These are phyloP conservation scores for Phenacoccus solenopsis DNA, from an alignment of 1,140 invertebrate species.

Conservation along the genomic window DNA sequence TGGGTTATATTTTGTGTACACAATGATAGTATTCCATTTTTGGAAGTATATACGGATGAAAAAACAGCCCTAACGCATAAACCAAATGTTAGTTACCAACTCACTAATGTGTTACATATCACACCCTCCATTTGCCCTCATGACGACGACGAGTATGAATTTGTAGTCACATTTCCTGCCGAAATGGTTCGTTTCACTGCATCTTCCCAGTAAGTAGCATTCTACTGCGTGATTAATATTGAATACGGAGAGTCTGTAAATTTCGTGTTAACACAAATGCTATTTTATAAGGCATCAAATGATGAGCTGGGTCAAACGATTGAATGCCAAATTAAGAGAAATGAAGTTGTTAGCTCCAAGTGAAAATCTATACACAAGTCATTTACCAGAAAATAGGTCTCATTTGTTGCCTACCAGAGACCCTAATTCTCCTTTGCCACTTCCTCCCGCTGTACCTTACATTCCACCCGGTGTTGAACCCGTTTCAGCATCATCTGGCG, in stretches of 20 bases:
- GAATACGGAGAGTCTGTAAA: not conserved
- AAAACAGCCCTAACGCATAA: slow-evolving; percentile 52
- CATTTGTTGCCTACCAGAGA: slow-evolving; percentile 55
- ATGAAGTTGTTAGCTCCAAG: slow-evolving; percentile 60
- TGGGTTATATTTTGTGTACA: slow-evolving; percentile 76
- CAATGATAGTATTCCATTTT: slow-evolving; percentile 54
- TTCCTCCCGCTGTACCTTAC: slow-evolving; percentile 39
- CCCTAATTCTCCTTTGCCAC: slow-evolving; percentile 66
- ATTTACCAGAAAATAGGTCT: slow-evolving; percentile 45
- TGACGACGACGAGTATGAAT: slow-evolving; percentile 56
- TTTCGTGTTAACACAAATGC: slow-evolving; percentile 17
- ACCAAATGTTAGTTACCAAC: slow-evolving; percentile 48
- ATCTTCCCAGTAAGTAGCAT: slow-evolving; percentile 42
- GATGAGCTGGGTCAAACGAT: slow-evolving; percentile 69
- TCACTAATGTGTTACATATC: slow-evolving; percentile 51
- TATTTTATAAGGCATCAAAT: slow-evolving; percentile 50
- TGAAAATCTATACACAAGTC: slow-evolving; percentile 63
- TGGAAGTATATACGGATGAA: slow-evolving; percentile 62
- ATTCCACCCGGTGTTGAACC: slow-evolving; percentile 40
- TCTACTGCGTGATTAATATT: not conserved
- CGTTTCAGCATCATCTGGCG: slow-evolving; percentile 11
- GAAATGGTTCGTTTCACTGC: slow-evolving; percentile 54
- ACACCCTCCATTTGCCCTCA: slow-evolving; percentile 52
- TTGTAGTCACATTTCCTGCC: slow-evolving; percentile 54
- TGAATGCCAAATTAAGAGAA: slow-evolving; percentile 59